phyloP scores from a whole-genome alignment of 2,888 invertebrate species.

The Zaprionus bogoriensis region DNA sequence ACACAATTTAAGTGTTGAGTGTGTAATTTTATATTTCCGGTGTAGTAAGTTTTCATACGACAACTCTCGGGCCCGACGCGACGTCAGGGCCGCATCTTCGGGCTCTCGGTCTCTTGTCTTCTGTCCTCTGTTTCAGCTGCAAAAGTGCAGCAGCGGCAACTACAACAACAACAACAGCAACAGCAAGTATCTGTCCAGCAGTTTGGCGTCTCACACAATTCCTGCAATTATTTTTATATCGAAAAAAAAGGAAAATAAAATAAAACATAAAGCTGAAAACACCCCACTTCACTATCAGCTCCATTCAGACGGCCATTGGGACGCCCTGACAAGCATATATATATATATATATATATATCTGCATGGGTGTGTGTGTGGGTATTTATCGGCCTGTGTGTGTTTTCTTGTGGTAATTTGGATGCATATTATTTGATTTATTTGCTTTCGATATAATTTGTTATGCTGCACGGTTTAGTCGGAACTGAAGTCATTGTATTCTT shows the following conservation, averaged over 20 bases:
- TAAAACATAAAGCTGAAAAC: slow-evolving; percentile 31
- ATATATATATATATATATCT: neutral
- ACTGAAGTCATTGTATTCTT: slow-evolving; percentile 36
- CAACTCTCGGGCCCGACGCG: slow-evolving; percentile 47
- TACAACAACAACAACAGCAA: slow-evolving; percentile 19
- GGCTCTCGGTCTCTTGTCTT: slow-evolving; percentile 5
- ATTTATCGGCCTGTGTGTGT: slow-evolving; percentile 44
- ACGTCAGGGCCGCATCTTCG: slow-evolving; percentile 68
- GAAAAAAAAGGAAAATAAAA: slow-evolving; percentile 45
- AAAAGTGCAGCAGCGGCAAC: slow-evolving; percentile 53
- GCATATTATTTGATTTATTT: slow-evolving; percentile 75
- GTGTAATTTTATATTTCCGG: slow-evolving; percentile 83
- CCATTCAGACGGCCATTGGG: slow-evolving; percentile 9
- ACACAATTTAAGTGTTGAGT: slow-evolving; percentile 81
- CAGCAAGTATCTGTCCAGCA: slow-evolving; percentile 36
- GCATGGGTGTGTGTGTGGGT: slow-evolving; percentile 22
- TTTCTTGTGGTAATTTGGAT: slow-evolving; percentile 73
- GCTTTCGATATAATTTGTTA: slow-evolving; percentile 67
- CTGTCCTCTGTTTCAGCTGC: slow-evolving; percentile 55
- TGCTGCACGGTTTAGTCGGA: slow-evolving; percentile 52
- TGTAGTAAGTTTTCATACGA: slow-evolving; percentile 76
- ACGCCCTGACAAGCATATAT: slow-evolving; percentile 28
- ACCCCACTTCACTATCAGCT: slow-evolving; percentile 47
- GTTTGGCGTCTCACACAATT: slow-evolving; percentile 67
- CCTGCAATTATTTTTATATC: slow-evolving; percentile 79